These are phyloP conservation scores for Scalopus aquaticus DNA, from an alignment of 2,113 vertebrate species.

Conservation along the genomic window DNA sequence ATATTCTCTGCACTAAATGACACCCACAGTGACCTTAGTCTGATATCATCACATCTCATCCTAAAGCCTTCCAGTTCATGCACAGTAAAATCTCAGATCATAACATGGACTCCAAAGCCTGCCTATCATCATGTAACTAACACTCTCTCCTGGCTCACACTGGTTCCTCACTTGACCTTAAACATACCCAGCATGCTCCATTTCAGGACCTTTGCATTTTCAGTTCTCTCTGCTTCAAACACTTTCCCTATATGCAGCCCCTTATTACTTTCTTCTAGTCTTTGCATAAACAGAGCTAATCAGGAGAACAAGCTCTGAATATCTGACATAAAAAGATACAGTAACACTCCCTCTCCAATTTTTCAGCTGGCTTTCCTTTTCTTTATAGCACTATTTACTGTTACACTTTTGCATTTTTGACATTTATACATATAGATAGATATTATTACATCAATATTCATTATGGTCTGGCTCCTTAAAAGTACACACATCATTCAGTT, in stretches of 20 bases:
- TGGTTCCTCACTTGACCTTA: background rate
- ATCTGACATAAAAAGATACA: background rate
- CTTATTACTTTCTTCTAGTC: background rate
- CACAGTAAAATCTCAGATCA: background rate
- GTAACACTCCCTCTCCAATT: background rate
- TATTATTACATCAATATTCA: conserved; percentile 36
- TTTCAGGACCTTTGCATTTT: background rate
- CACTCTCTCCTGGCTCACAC: background rate
- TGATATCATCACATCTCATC: background rate
- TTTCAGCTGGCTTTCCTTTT: conserved; percentile 3
- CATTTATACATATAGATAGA: background rate
- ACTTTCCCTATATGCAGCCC: background rate
- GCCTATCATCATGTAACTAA: accelerated
- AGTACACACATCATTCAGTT: background rate
- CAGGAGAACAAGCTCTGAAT: background rate
- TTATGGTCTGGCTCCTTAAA: conserved; percentile 12
- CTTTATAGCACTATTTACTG: background rate
- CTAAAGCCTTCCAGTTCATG: background rate
- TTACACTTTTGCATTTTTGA: background rate
- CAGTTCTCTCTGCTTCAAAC: background rate
- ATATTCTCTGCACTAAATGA: background rate
- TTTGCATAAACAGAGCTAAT: background rate
- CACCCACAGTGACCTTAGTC: background rate
- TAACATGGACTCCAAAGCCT: background rate
- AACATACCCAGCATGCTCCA: background rate